Conservation (phyloP, 2,113 vertebrate species). For the Perca flavescens region DNA sequence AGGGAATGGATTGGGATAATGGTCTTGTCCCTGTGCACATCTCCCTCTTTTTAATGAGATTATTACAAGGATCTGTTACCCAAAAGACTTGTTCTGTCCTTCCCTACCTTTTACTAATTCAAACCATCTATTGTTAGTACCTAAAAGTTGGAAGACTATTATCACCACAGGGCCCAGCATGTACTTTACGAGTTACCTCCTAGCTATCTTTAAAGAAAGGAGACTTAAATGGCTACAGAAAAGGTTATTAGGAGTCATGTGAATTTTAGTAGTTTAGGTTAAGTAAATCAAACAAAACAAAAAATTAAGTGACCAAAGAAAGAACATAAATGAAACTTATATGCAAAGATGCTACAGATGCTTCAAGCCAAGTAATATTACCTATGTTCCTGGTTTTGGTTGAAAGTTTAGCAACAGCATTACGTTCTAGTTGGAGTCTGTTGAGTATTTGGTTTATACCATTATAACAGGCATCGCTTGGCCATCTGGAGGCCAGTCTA, state of each 20-base stretch:
- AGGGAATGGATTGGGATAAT: slow-evolving; percentile 40
- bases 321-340: background rate
- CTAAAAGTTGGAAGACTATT: slow-evolving; percentile 44
- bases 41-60: slow-evolving; percentile 66
- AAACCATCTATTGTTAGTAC: slow-evolving; percentile 45
- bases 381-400: too few relatives aligned
- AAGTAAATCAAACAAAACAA: background rate
- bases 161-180: slow-evolving; percentile 38
- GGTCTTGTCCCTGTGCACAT: slow-evolving; percentile 25
- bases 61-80: slow-evolving; percentile 60
- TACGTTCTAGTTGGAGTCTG: background rate
- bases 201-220: background rate
- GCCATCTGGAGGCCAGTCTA: too few relatives aligned
- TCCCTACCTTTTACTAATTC: slow-evolving; percentile 56
- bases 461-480: too few relatives aligned
- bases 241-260: background rate
- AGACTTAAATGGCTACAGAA: background rate
- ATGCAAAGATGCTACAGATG: too few relatives aligned
- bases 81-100: slow-evolving; percentile 58
- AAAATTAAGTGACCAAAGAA: background rate
- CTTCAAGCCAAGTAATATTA: too few relatives aligned
- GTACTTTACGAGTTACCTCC: slow-evolving; percentile 29
- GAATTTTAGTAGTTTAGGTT: background rate
- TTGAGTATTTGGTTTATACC: background rate
- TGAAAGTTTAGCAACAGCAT: background rate